Evolutionary conservation across 2,797 vertebrate genomes (phyloP), one percentile per base, ranked within the genome.

Genomic region (Hirundo rustica): DNA sequence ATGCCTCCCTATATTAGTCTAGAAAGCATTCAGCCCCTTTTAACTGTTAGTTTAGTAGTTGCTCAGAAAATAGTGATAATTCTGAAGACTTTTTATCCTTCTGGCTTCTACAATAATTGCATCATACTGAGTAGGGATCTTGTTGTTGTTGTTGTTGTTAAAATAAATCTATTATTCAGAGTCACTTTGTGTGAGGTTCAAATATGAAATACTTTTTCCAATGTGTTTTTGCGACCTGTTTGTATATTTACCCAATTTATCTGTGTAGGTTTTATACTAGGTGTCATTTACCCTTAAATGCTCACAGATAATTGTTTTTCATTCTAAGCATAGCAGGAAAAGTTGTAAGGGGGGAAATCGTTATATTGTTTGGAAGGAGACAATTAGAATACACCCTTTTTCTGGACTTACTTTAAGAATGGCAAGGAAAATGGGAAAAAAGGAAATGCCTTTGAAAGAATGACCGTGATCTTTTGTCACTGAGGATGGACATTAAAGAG

Each of bases 31-130:
- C 75, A 78, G 34, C 29, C 66, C 64, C 54, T 91, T 85, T 93
- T 92, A 96, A 96, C 78, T 87, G 7, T 91, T 94, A 60, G 74
- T 87, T 96, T 84, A 91, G 80, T 65, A 74, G 61, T 45, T 84
- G 34, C 65, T 93, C 75, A 77, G 78, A 92, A 89, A 89, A 88
- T 58, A 36, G 38, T 3, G 14, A 60, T 84, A 96, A 89, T 78
- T 96, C 27, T 3, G 54, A 79, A 30, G 62, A 60, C 32, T 62
- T 87, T 91, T 90, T 81, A 73, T 78, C 53, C 65, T 70, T 94
- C 78, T 82, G 62, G 45, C 18, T 94, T 91, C 58, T 91, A 62
- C 32, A 42, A 21, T 92, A 94, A 92, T 94, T 92, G 48, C 57
- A 68, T 76, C 75, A 25, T 36, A 74, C 19, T n/a, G n/a, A 11